Evolutionary conservation across 1,140 invertebrate species (phyloP).

Genomic region (Drosophila truncata): DNA sequence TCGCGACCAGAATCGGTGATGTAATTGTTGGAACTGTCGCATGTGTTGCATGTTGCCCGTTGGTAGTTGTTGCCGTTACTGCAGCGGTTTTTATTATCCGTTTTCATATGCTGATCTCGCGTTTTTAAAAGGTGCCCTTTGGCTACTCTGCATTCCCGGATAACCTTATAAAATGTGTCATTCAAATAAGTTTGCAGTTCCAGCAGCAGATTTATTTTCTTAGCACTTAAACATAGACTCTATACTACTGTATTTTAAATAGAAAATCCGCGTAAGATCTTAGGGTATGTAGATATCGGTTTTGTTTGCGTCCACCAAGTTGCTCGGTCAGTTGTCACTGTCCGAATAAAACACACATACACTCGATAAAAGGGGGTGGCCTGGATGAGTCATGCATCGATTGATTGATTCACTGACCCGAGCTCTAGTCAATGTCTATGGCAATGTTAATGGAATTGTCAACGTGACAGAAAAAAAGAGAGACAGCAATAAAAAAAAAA

Average conservation of each 20-base stretch:
- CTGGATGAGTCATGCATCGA: constrained; percentile 20
- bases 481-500: background rate
- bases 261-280: background rate
- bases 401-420: constrained; percentile 15
- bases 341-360: background rate
- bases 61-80: constrained; percentile 23
- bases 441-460: constrained; percentile 44
- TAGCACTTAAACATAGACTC: background rate
- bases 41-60: constrained; percentile 40
- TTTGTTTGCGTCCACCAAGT: background rate
- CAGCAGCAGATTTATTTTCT: background rate
- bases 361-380: constrained; percentile 1
- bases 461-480: constrained; percentile 8
- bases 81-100: constrained; percentile 33
- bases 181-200: background rate
- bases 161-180: background rate
- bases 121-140: background rate
- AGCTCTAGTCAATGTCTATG: constrained; percentile 41
- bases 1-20: constrained; percentile 74
- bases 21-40: constrained; percentile 70
- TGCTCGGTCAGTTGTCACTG: constrained; percentile 9
- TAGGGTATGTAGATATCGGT: constrained; percentile 16
- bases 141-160: background rate
- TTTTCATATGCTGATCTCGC: constrained; percentile 39
- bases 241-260: background rate